phyloP scores from a whole-genome alignment of 2,888 invertebrate genomes.

The Poecilobothrus nobilitatus region DNA sequence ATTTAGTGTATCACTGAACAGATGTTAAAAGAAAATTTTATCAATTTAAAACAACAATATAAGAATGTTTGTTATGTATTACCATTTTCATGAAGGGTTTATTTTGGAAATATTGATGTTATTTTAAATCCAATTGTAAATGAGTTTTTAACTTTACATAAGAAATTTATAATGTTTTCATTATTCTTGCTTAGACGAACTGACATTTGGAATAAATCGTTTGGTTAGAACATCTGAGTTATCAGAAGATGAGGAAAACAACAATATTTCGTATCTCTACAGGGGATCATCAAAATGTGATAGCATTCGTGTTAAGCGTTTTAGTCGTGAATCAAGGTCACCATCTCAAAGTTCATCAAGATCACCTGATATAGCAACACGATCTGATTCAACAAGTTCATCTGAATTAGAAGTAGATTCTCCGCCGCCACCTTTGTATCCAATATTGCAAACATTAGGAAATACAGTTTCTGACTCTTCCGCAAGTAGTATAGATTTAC shows the following conservation, averaged over 20 bases:
- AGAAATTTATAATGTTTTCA: neutral
- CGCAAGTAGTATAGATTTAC: slow-evolving; percentile 37
- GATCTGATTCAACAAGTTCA: slow-evolving; percentile 47
- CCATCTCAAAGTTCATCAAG: slow-evolving; percentile 37
- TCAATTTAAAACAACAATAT: slow-evolving; percentile 30
- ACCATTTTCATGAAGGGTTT: neutral
- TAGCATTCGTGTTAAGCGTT: slow-evolving; percentile 34
- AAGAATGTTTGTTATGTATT: neutral
- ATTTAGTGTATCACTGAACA: slow-evolving; percentile 42
- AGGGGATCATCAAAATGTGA: slow-evolving; percentile 26
- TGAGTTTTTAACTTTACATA: too few species aligned
- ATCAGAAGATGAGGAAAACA: slow-evolving; percentile 53
- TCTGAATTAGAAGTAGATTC: slow-evolving; percentile 71
- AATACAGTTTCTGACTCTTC: slow-evolving; percentile 34
- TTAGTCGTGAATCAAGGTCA: slow-evolving; percentile 35
- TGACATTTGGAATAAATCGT: slow-evolving; percentile 77
- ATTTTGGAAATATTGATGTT: too few species aligned
- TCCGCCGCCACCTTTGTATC: slow-evolving; percentile 50
- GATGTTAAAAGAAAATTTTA: slow-evolving; percentile 44
- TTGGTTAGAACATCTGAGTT: slow-evolving; percentile 56
- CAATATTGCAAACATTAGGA: slow-evolving; percentile 33
- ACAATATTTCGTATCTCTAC: slow-evolving; percentile 43
- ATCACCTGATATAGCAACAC: slow-evolving; percentile 28
- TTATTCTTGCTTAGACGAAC: slow-evolving; percentile 57
- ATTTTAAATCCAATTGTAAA: too few species aligned